Percentiles rank a stretch among this genome's conserved stretches.
Conservation (phyloP, 2,888 invertebrate species). For the Blomia tropicalis region DNA sequence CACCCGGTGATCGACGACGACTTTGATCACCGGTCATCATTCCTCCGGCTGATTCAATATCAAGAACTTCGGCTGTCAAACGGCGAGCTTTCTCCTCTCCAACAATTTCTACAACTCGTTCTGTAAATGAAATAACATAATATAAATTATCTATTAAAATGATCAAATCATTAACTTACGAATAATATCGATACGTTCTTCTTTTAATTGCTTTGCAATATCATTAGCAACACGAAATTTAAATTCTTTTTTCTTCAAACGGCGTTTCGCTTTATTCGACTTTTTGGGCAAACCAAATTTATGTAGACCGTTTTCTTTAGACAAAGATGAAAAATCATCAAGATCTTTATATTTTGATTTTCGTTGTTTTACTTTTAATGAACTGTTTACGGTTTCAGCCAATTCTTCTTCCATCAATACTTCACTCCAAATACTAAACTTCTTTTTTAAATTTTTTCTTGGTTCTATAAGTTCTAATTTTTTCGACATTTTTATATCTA, state of each 20-base stretch:
- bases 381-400: not conserved
- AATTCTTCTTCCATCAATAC: constrained; percentile 22
- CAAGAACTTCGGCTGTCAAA: constrained; percentile 15
- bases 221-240: constrained; percentile 1
- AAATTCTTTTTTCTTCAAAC: constrained; percentile 4
- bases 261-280: not conserved
- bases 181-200: constrained; percentile 20
- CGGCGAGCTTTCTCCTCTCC: constrained; percentile 4
- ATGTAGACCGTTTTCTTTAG: constrained; percentile 11
- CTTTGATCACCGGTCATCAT: constrained; percentile 23
- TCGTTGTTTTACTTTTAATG: constrained; percentile 11
- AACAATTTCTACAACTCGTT: constrained; percentile 3
- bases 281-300: not conserved
- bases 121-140: not conserved
- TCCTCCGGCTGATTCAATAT: constrained; percentile 26
- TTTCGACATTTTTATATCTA: constrained; percentile 2
- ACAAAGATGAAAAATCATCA: constrained; percentile 19
- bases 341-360: not conserved
- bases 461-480: constrained; percentile 15
- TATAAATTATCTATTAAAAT: not conserved
- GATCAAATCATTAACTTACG: constrained; percentile 9
- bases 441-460: not conserved
- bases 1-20: constrained; percentile 25
- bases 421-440: constrained; percentile 22
- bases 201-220: constrained; percentile 18